Base-by-base conservation (phyloP, 1,140 invertebrate genomes). In the Steinernema khuongi region DNA sequence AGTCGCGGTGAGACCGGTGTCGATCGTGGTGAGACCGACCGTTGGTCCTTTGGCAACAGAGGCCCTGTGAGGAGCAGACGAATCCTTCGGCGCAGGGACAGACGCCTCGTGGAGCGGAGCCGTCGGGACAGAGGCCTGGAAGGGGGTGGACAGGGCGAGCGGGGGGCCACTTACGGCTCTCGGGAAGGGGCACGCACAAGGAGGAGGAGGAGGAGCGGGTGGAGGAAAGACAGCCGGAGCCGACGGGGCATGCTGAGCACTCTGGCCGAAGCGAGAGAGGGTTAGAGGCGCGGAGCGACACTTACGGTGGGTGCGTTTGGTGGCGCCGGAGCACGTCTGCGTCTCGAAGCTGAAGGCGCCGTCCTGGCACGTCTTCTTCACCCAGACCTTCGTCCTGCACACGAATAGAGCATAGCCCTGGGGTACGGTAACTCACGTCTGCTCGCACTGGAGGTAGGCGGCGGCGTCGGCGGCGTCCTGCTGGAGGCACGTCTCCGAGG, bases 291-390 rank as follows among this genome's bases (percentile, higher is more conserved):
- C 68, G 66, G 32, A 30, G 30, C 71, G 26, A 60, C 19, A 79
- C 69, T 50, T 31, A 77, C 36, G 44, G 66, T 50, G 31, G 68
- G 29, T 43, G 36, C 60, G 76, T 50, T 76, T 74, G 7, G 73
- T 71, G 22, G 77, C 73, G 28, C 29, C 75, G 19, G 71, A 77
- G 69, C 82, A 84, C 4, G 82, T 74, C 73, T 84, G 82, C 30
- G 81, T 80, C 33, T 85, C 83, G 70, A 84, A 84, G 73, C 76
- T 83, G 75, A 84, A 84, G 41, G 81, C 80, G 31, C 71, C 78
- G 18, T 79, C 74, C 66, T 85, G 81, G 74, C 82, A 84, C 31
- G 80, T 70, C 36, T 82, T 81, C 50, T 79, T 83, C 14, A 75
- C 50, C 82, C 82, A 84, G 7, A 73, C 30, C 70, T 43, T 71